These are phyloP conservation scores for Heliconius congener DNA, from an alignment of 1,140 invertebrate species.

Conservation along the genomic window DNA sequence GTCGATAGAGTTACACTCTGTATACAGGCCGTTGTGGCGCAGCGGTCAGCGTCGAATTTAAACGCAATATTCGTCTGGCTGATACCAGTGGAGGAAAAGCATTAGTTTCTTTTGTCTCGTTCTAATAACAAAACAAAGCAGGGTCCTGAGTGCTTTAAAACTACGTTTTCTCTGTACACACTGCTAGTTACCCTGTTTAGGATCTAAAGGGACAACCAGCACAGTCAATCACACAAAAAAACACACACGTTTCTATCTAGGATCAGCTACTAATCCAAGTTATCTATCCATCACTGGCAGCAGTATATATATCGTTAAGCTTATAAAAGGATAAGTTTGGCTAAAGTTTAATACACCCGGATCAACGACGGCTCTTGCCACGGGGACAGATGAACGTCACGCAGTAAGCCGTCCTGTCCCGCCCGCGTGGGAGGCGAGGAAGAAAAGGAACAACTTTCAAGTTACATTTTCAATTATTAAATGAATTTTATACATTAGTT, in stretches of 20 bases:
- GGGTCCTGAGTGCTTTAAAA: too few species aligned
- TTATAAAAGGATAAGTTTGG: not conserved
- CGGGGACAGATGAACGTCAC: constrained; percentile 6
- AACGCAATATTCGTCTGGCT: too few species aligned
- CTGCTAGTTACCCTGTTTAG: not conserved
- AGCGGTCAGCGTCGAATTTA: too few species aligned
- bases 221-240: not conserved
- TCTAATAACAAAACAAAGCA: too few species aligned
- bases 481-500: not conserved
- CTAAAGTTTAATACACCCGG: constrained; percentile 2
- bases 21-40: too few species aligned
- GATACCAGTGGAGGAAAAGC: too few species aligned
- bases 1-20: too few species aligned
- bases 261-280: not conserved
- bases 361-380: not conserved
- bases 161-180: too few species aligned
- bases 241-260: not conserved
- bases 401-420: not conserved
- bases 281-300: constrained; percentile 3
- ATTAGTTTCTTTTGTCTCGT: too few species aligned
- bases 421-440: not conserved
- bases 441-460: not conserved
- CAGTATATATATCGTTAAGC: not conserved
- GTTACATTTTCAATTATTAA: not conserved
- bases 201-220: not conserved